Evolutionary conservation across 2,888 invertebrate genomes (phyloP).

Genomic region (Trilocha varians): DNA sequence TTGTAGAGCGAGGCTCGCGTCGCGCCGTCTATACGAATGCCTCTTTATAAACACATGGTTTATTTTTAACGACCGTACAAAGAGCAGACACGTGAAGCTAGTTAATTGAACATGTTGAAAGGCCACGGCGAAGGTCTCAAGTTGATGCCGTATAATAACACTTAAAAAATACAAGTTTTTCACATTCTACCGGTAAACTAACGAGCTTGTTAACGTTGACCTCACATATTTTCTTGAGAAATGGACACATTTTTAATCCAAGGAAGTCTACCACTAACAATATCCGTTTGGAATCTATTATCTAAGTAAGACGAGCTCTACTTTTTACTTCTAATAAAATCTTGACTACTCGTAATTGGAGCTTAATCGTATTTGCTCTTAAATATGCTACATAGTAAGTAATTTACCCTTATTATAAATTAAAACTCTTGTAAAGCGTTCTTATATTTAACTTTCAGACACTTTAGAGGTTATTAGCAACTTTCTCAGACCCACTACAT

Average conservation of each 20-base stretch:
- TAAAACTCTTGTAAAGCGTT: too few species aligned
- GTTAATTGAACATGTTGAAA: slow-evolving; percentile 48
- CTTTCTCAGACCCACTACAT: background rate
- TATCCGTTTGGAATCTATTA: background rate
- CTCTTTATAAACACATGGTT: slow-evolving; percentile 36
- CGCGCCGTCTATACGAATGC: slow-evolving; percentile 45
- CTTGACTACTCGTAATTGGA: too few species aligned
- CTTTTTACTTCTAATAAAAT: too few species aligned
- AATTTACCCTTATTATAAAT: too few species aligned
- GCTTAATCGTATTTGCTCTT: too few species aligned
- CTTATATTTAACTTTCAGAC: too few species aligned
- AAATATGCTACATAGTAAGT: too few species aligned
- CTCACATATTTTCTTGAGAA: background rate
- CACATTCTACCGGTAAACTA: slow-evolving; percentile 2
- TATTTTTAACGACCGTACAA: slow-evolving; percentile 41
- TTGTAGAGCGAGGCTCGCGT: slow-evolving; percentile 26
- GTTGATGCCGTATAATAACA: slow-evolving; percentile 11
- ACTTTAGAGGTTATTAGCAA: background rate
- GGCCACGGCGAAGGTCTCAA: slow-evolving; percentile 53
- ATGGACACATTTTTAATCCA: background rate
- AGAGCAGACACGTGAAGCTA: slow-evolving; percentile 20
- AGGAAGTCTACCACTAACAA: background rate
- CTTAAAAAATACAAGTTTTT: slow-evolving; percentile 8
- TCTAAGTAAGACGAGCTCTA: too few species aligned
- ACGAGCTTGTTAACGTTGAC: background rate